Evolutionary conservation across 2,888 invertebrate species (phyloP), one percentile per base, ranked within the genome.

Genomic region (Pimpla rufipes): DNA sequence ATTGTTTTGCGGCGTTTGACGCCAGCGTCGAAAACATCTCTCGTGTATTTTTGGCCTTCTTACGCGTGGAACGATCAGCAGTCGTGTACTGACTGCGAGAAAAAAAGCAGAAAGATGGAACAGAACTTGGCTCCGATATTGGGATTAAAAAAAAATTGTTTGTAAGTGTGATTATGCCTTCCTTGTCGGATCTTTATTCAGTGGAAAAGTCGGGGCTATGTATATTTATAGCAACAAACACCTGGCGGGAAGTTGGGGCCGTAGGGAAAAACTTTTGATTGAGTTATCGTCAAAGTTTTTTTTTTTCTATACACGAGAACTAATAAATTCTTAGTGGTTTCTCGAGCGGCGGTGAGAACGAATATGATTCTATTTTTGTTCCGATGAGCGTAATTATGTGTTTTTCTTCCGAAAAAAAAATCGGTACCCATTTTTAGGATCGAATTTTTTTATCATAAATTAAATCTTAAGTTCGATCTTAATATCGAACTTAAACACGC

Each of bases 261-360:
- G n/a, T 40, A 40, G 16, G 40, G 66, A 55, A 57, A 84, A 84
- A 83, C 75, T 85, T 86, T 85, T 66, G 80, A 81, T 82, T 57
- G 68, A 79, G 74, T 82, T 78, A 76, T 85, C 68, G 71, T 75
- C 75, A 42, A 79, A 83, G 67, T 76, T 79, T 29, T 3, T 29
- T 29, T 29, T 29, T 29, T 55, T 79, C 62, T 76, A 81, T 81
- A 78, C 16, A 13, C 21, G 68, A 68, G 73, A 35, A 7, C 64
- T 73, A 79, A 83, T 83, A 73, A 81, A 81, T 81, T 75, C 59
- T 59, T 35, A 70, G 73, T 62, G 66, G 52, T 37, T 29, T 79
- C 50, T 21, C 50, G 40, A 67, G 11, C 18, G 21, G 11, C 18
- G 37, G 8, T 7, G 50, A 35, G 29, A 11, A 5, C 2, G 8